These are phyloP conservation scores for Acholoe squamosa DNA, from an alignment of 2,888 invertebrate genomes.

Conservation along the genomic window DNA sequence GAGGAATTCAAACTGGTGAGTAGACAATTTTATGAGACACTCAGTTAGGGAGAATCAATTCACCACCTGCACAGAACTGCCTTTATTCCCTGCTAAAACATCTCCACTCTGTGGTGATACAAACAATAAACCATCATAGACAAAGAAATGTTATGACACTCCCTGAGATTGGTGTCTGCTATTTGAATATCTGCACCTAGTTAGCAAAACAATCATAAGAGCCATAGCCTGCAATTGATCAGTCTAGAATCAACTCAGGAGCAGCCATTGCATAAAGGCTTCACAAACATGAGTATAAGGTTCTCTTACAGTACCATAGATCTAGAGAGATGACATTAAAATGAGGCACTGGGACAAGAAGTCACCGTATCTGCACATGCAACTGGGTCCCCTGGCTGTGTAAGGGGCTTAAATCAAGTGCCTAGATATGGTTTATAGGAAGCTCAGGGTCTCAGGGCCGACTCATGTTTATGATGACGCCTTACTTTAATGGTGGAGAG, in stretches of 20 bases:
- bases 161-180: background rate
- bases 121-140: conserved; percentile 7
- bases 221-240: background rate
- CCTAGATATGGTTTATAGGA: conserved; percentile 20
- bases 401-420: background rate
- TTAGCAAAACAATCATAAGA: background rate
- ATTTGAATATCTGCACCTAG: background rate
- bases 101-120: background rate
- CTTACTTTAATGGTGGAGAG: background rate
- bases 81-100: background rate
- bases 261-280: background rate
- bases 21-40: conserved; percentile 13
- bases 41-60: conserved; percentile 67
- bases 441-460: background rate
- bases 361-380: conserved; percentile 1
- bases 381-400: conserved; percentile 2
- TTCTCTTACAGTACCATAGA: background rate
- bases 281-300: background rate
- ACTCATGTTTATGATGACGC: background rate
- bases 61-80: background rate
- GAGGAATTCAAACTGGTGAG: conserved; percentile 77
- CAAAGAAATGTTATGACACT: background rate
- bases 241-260: background rate
- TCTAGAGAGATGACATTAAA: conserved; percentile 41
- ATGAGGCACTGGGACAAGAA: background rate